phyloP scores from a whole-genome alignment of 2,888 invertebrate genomes.

The Athalia rosae region DNA sequence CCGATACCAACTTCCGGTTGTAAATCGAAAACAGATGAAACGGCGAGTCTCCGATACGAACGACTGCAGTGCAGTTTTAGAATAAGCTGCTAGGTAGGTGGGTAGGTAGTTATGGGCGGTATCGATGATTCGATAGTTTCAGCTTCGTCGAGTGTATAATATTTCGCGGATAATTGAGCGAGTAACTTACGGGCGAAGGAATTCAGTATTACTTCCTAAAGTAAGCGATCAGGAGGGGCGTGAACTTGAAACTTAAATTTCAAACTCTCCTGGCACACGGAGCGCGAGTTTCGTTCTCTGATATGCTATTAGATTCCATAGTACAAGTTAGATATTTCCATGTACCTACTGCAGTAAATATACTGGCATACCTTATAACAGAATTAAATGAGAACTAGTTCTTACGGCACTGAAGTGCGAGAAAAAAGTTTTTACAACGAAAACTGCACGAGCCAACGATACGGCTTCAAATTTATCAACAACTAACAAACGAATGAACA shows the following conservation, averaged over 20 bases:
- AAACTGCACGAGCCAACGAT: slow-evolving; percentile 7
- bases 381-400: neutral
- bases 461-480: neutral
- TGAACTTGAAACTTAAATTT: slow-evolving; percentile 6
- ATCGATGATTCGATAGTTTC: neutral
- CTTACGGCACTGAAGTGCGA: no score
- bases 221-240: slow-evolving; percentile 16
- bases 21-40: neutral
- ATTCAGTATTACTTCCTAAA: neutral
- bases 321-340: no score
- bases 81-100: neutral
- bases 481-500: no score
- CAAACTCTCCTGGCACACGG: no score
- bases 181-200: neutral
- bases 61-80: neutral
- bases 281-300: no score
- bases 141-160: neutral
- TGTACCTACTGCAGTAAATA: no score
- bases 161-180: no score
- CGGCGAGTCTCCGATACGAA: neutral
- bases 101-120: neutral
- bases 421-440: neutral
- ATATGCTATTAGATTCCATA: no score
- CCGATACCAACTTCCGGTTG: slow-evolving; percentile 16
- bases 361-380: neutral